Base-by-base conservation (phyloP, 2,888 invertebrate species). In the Alloplasta piceator region DNA sequence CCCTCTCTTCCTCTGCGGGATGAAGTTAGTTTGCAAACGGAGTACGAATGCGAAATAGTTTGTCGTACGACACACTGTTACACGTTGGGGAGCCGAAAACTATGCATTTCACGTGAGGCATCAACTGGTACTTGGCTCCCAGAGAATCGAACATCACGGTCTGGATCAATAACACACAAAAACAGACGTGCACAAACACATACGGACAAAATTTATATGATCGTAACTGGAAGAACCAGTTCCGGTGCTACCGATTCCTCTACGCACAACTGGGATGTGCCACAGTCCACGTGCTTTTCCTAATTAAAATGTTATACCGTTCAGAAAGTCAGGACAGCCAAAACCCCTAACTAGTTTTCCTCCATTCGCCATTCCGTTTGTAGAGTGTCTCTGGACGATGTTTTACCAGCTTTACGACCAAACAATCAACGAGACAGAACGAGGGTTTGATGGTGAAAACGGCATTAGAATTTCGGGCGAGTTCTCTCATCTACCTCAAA, bases 271-370 rank as follows among this genome's bases (percentile, higher is more conserved):
- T 70, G 43, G 64, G 64, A 70, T 66, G 72, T 68, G 78, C 78
- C 68, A 72, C 78, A 67, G 39, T 76, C 63, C 26, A 56, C 78
- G 71, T 73, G 60, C 82, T 78, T 85, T 83, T 89, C 85, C 89
- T 89, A 90, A 91, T 91, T 90, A 90, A 91, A 90, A 90, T 87
- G 89, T 90, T 88, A 86, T 88, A 86, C 87, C 86, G 80, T 84
- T 86, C 86, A 82, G 80, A 80, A 85, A 81, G 79, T 83, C 82
- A 86, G 84, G 86, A 50, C 39, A 60, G 61, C 61, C 71, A 50
- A 61, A 46, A 80, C 73, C 64, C 66, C 75, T 78, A 78, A 82
- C 78, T 78, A 78, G 78, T 82, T 82, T 82, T 82, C 63, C 26
- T 63, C 72, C 66, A 55, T 78, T 58, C 43, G 67, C 67, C 64